Evolutionary conservation across 2,888 invertebrate genomes (phyloP).

Genomic region (Catocala fraxini): DNA sequence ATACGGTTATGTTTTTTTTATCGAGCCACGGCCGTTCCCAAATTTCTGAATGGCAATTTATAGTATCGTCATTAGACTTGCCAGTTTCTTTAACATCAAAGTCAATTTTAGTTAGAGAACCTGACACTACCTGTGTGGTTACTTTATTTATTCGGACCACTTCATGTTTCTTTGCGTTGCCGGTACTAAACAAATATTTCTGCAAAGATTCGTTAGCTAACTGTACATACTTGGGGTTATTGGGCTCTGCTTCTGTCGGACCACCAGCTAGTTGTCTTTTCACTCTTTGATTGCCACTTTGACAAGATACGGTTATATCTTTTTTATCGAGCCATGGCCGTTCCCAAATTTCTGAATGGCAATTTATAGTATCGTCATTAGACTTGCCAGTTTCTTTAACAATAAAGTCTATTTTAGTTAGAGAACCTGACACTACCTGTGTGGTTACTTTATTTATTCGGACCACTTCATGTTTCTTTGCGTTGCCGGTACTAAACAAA

Average conservation of each 20-base stretch:
- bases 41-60: constrained; percentile 8
- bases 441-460: constrained; percentile 44
- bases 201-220: constrained; percentile 14
- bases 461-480: constrained; percentile 15
- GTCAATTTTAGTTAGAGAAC: constrained; percentile 2
- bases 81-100: constrained; percentile 3
- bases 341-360: constrained; percentile 54
- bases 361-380: constrained; percentile 9
- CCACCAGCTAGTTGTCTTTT: constrained; percentile 42
- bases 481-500: constrained; percentile 20
- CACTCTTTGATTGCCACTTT: neutral
- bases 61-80: neutral
- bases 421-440: constrained; percentile 49
- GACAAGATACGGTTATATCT: neutral
- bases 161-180: neutral
- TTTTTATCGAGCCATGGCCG: constrained; percentile 30
- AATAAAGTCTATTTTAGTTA: constrained; percentile 40
- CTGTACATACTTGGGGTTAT: constrained; percentile 5
- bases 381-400: constrained; percentile 12
- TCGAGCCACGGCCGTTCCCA: constrained; percentile 2
- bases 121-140: constrained; percentile 13
- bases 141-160: constrained; percentile 5
- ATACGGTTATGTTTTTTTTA: constrained; percentile 29
- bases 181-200: constrained; percentile 1
- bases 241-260: constrained; percentile 26